Evolutionary conservation across 2,113 vertebrate species (phyloP).

Genomic region (Notothenia rossii): DNA sequence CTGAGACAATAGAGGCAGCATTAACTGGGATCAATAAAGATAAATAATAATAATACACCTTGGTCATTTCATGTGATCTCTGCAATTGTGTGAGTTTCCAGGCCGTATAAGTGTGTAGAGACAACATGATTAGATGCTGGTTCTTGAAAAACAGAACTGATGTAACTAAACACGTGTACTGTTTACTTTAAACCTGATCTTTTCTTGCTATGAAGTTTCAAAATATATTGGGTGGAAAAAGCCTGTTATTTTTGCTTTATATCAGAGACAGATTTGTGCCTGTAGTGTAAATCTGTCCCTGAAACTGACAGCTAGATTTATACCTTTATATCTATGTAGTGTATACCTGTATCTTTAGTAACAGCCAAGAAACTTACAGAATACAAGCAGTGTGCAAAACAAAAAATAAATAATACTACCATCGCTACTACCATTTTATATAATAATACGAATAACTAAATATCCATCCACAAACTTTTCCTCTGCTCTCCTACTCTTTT

Average conservation of each 20-base stretch:
- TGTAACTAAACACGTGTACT: neutral
- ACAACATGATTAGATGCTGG: neutral
- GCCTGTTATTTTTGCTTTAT: no score
- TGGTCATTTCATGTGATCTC: neutral
- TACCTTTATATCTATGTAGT: no score
- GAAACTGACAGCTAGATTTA: neutral
- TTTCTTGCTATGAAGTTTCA: no score
- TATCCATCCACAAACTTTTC: neutral
- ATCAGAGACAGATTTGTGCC: no score
- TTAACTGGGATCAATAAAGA: neutral
- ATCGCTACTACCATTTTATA: neutral
- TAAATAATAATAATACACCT: neutral
- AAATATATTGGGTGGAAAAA: no score
- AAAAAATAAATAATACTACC: neutral
- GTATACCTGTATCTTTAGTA: no score
- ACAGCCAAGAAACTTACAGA: neutral
- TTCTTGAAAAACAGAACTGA: neutral
- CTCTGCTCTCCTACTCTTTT: no score
- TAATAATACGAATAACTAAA: neutral
- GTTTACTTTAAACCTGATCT: no score
- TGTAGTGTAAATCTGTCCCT: no score
- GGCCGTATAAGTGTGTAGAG: neutral
- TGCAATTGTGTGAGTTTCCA: neutral
- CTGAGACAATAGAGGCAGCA: slow-evolving; percentile 57
- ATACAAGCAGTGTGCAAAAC: neutral